Base-by-base conservation (phyloP, 2,113 vertebrate genomes). In the Daubentonia madagascariensis region DNA sequence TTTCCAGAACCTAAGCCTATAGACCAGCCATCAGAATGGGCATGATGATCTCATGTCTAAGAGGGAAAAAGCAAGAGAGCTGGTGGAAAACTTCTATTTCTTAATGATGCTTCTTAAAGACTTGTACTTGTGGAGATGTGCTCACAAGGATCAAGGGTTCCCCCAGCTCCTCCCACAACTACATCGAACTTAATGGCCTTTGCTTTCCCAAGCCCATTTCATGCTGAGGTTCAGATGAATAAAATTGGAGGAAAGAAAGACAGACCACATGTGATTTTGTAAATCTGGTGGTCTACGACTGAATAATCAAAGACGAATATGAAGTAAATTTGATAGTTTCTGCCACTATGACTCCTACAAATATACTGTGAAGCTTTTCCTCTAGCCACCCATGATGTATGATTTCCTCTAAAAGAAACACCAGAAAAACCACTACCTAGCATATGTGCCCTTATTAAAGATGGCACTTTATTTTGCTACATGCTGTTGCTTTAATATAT, bases 241-340 rank as follows among this genome's bases (percentile, higher is more conserved):
- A 93, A 94, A 86, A 45, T 79, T 18, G 84, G 59, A 59, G 45
- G 18, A 83, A 86, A 83, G 59, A 40, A 92, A 91, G 35, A 81
- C 5, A 30, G 22, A 63, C 30, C 25, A 67, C 5, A 30, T 22
- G 28, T 61, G 35, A 59, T 85, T 85, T 87, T 37, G 67, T 52
- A 78, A 84, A 61, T 75, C 78, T 70, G 20, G 3, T 59, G 14
- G 23, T 83, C 43, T 70, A 14, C 59, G 37, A 8, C 48, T 54
- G 40, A 72, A 92, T 57, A 97, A 92, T 67, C 10, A 92, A 95
- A 91, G 30, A 93, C 22, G 12, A 70, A 72, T 91, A 85, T 93
- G 50, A 22, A 93, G 89, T 88, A 81, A 50, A 94, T 85, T 57
- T 57, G 84, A 59, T 76, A 75, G 22, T 70, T 65, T 80, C 23